Base-by-base conservation (phyloP, 2,113 vertebrate species). In the Aspiorhynchus laticeps region DNA sequence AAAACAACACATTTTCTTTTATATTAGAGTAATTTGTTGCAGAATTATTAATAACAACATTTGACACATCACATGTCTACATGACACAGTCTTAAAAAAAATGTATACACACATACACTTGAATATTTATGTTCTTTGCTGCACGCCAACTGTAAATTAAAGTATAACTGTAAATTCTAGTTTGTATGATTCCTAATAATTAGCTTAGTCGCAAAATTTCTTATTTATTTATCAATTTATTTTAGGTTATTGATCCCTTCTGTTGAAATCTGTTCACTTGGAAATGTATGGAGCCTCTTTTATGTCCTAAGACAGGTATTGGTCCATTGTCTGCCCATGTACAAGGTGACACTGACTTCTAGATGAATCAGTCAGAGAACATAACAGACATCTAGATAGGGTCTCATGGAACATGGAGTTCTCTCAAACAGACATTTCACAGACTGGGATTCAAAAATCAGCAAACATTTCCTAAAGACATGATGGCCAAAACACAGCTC, bases 261-360 rank as follows among this genome's bases (percentile, higher is more conserved):
- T 48, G 5, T 15, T 75, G 43, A 83, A 80, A 74, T 80, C 63
- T 86, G 51, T 86, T 88, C 79, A 83, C 10, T 19, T 21, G 12
- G 51, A 5, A 80, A 89, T 89, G 74, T 80, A 86, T 86, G 41
- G 74, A 80, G 75, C 75, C 26, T 78, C 38, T 17, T 80, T 41
- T 7, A 48, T 31, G 21, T 28, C 24, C 79, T 86, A n/a, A 87
- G 15, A 24, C 86, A 74, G 56, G 19, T 28, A 17, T 9, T 41
- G 74, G 24, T 75, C 36, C 75, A 46, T 14, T 65, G 53, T 43
- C 63, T 26, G 8, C 36, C 67, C 61, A 46, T 31, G 31, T 33
- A 17, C 75, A 67, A 77, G 75, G 77, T 75, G 19, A 14, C 43
- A 89, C 51, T 75, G 83, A 74, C 65, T 26, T 82, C 33, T 51